Evolutionary conservation across 2,113 vertebrate species (phyloP).

Genomic region (Thamnophis sirtalis): DNA sequence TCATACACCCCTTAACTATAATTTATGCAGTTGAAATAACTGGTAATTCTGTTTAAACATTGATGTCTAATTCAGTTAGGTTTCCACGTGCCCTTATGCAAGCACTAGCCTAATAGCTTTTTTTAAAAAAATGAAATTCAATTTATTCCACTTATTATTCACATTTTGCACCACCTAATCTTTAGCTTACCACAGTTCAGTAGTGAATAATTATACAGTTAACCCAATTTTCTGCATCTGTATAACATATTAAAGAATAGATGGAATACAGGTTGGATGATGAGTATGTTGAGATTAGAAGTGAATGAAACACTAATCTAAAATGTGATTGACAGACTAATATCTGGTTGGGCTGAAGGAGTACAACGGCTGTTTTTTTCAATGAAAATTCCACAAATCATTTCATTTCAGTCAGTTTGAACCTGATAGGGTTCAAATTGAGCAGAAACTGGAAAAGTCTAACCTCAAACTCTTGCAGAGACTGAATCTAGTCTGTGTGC

Average conservation of each 20-base stretch:
- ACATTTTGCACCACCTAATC: not conserved
- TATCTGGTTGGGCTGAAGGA: not conserved
- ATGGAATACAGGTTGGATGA: not conserved
- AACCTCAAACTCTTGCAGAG: not conserved
- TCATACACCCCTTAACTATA: not conserved
- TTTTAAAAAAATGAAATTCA: not conserved
- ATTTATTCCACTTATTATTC: not conserved
- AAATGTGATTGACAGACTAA: not conserved
- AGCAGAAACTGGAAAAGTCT: not conserved
- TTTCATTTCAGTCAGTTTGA: not conserved
- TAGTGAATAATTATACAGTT: not conserved
- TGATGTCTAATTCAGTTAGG: not conserved
- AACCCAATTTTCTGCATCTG: not conserved
- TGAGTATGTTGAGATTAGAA: not conserved
- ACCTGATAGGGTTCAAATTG: too few species aligned
- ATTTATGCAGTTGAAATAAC: not conserved
- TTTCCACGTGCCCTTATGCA: not conserved
- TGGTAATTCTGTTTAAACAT: not conserved
- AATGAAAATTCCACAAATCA: not conserved
- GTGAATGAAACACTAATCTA: not conserved
- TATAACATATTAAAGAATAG: not conserved
- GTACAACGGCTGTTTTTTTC: not conserved
- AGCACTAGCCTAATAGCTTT: not conserved
- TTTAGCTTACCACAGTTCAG: not conserved
- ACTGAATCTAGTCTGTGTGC: not conserved